phyloP scores from a whole-genome alignment of 2,797 vertebrate species.

The Gila robusta region DNA sequence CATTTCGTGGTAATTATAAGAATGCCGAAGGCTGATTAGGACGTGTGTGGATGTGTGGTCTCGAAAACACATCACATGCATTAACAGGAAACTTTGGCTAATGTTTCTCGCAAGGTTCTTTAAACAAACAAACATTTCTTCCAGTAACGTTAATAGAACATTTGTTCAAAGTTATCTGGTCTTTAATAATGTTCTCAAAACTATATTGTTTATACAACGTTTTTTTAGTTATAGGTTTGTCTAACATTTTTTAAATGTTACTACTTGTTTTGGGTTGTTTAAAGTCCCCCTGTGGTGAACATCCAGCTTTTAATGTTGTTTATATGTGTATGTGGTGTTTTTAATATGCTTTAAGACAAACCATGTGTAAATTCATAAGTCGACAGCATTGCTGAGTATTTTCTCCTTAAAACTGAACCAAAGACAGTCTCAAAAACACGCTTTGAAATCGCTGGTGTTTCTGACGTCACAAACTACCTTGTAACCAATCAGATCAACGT shows the following conservation, averaged over 20 bases:
- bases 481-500: no score
- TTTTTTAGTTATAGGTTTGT: not conserved
- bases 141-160: not conserved
- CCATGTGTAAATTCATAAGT: no score
- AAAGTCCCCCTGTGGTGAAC: no score
- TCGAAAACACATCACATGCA: not conserved
- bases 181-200: not conserved
- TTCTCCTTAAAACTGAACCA: no score
- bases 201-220: no score
- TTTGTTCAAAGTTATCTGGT: not conserved
- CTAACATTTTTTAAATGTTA: not conserved
- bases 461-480: no score
- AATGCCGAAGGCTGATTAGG: constrained; percentile 55
- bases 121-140: not conserved
- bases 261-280: not conserved
- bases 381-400: no score
- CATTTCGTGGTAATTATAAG: constrained; percentile 46
- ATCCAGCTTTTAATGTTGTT: no score
- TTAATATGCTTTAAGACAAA: no score
- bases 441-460: no score
- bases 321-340: no score
- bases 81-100: not conserved
- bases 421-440: no score
- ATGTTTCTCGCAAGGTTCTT: not conserved
- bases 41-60: constrained; percentile 14